These are phyloP conservation scores for Polypterus senegalus DNA, from an alignment of 2,113 vertebrate genomes.

Conservation along the genomic window DNA sequence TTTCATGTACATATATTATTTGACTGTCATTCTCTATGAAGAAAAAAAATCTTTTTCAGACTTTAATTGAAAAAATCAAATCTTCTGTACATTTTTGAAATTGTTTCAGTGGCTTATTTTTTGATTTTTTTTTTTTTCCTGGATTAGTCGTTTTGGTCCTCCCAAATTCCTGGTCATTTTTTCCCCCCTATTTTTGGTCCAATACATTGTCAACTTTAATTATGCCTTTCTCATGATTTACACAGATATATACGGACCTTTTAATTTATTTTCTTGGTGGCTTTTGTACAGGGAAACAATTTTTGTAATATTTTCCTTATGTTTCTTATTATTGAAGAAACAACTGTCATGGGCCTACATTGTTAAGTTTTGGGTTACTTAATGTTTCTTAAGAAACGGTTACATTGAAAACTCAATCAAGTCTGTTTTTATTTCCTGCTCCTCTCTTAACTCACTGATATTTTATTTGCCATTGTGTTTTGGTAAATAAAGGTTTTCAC, in stretches of 20 bases:
- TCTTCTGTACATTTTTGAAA: background rate
- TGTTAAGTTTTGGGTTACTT: background rate
- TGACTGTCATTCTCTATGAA: background rate
- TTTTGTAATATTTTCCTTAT: background rate
- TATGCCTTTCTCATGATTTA: background rate
- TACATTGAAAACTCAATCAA: background rate
- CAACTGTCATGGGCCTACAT: background rate
- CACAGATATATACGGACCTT: background rate
- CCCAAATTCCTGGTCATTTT: background rate
- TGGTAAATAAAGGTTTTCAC: background rate
- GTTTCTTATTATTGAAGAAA: background rate
- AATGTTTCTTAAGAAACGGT: background rate
- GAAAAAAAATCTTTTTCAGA: background rate
- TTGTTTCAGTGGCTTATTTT: background rate
- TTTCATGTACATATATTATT: conserved; percentile 6
- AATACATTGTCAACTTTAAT: background rate
- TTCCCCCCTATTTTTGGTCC: background rate
- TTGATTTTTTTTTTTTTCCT: background rate
- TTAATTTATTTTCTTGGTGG: background rate
- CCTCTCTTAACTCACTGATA: background rate
- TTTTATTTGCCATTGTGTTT: background rate
- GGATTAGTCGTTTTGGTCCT: background rate
- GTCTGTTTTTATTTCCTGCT: background rate
- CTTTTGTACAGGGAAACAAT: background rate
- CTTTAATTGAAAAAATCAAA: background rate